phyloP scores from a whole-genome alignment of 2,888 invertebrate genomes.

The Drosophila ustulata region DNA sequence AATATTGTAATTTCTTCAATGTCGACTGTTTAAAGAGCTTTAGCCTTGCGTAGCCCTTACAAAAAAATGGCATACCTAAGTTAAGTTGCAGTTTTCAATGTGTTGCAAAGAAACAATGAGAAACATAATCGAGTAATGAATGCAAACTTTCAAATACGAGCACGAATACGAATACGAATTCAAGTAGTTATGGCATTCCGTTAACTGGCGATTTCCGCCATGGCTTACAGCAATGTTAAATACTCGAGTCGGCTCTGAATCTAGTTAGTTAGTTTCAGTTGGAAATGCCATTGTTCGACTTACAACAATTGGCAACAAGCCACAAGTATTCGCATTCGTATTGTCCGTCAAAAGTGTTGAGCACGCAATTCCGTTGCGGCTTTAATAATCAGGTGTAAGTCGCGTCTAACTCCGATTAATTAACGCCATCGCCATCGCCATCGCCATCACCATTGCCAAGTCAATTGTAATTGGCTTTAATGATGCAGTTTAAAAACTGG shows the following conservation, averaged over 20 bases:
- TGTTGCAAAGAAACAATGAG: not conserved
- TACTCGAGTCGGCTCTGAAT: slow-evolving; percentile 22
- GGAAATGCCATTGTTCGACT: slow-evolving; percentile 65
- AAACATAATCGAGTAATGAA: slow-evolving; percentile 19
- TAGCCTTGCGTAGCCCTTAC: not conserved
- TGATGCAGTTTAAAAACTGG: slow-evolving; percentile 50
- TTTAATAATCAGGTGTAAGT: slow-evolving; percentile 22
- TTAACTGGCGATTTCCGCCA: slow-evolving; percentile 61
- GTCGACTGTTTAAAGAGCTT: not conserved
- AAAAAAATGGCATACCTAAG: not conserved
- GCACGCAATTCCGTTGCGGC: slow-evolving; percentile 64
- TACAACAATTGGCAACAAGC: slow-evolving; percentile 49
- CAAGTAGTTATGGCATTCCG: slow-evolving; percentile 29
- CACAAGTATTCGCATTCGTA: slow-evolving; percentile 36
- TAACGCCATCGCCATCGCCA: slow-evolving; percentile 61
- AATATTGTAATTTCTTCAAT: no score
- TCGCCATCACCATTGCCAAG: slow-evolving; percentile 14
- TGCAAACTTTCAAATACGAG: slow-evolving; percentile 50
- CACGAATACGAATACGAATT: no score
- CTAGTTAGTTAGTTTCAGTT: not conserved
- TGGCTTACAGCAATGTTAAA: slow-evolving; percentile 48
- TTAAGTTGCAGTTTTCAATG: not conserved
- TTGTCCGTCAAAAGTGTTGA: slow-evolving; percentile 63
- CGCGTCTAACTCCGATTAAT: slow-evolving; percentile 59
- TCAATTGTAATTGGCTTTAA: slow-evolving; percentile 68